phyloP scores from a whole-genome alignment of 1,140 invertebrate species.

The Lineus longissimus region DNA sequence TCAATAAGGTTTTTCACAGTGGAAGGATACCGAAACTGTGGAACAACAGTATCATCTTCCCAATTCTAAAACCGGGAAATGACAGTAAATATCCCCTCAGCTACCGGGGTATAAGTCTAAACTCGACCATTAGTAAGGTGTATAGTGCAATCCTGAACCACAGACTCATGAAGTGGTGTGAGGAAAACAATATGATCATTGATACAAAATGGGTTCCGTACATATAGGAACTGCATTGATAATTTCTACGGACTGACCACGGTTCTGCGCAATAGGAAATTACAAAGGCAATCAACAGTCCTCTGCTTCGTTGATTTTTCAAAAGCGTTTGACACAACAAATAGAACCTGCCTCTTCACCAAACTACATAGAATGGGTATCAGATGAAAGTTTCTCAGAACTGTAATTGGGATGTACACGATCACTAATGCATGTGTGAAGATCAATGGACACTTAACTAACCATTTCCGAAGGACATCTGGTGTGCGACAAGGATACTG shows the following conservation, averaged over 20 bases:
- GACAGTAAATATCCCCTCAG: constrained; percentile 9
- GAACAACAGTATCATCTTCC: constrained; percentile 14
- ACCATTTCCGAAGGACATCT: neutral
- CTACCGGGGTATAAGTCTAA: constrained; percentile 15
- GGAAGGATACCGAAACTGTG: constrained; percentile 10
- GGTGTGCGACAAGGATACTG: neutral
- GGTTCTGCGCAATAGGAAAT: neutral
- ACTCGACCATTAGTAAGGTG: constrained; percentile 12
- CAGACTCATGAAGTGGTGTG: constrained; percentile 7
- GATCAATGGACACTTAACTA: neutral
- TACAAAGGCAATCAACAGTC: neutral
- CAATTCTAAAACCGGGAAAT: constrained; percentile 14
- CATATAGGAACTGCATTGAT: neutral
- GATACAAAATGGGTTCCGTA: neutral
- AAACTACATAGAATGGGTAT: constrained; percentile 1
- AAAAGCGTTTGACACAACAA: neutral
- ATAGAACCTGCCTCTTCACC: neutral
- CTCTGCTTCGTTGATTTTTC: neutral
- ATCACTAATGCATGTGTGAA: neutral
- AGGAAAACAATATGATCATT: constrained; percentile 13
- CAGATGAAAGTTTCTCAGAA: neutral
- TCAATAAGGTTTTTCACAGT: neutral
- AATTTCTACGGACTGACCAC: neutral
- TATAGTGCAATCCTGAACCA: constrained; percentile 23
- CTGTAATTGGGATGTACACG: neutral